Evolutionary conservation across 2,888 invertebrate genomes (phyloP), one percentile per base, ranked within the genome.

Genomic region (Myathropa florea): DNA sequence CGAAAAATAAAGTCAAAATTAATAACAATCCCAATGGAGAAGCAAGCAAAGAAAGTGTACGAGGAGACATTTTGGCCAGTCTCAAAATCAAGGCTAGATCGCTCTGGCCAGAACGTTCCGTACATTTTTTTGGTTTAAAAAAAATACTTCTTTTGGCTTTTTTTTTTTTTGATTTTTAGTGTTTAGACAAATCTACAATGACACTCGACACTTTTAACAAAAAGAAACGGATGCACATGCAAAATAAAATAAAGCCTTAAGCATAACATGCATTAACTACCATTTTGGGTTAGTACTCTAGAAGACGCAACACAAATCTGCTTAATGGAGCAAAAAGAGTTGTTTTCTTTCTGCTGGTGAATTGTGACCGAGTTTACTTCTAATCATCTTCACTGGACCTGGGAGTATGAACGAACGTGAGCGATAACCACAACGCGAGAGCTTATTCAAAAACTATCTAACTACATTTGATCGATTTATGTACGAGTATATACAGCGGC

Each of bases 121-220:
- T 46, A 14, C 1, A 30, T 55, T 61, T 33, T 53, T 28, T 71
- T 46, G n/a, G n/a, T 26, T 33, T 10, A 75, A 64, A 72, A 85
- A 88, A 72, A 88, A 88, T 89, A 90, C 89, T 89, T 91, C 89
- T 89, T 90, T 91, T 91, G 91, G 91, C 91, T 91, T 90, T 88
- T 76, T 91, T 90, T 88, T 76, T 79, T 84, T 71, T 83, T 6
- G 46, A 46, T 18, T 46, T 46, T 46, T 46, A 46, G 18, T 59
- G 9, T 86, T 72, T 59, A 57, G 60, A 79, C 76, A 81, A 76
- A 80, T 86, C 88, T 89, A 65, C 75, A 21, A 86, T 75, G 78
- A 86, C 46, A 70, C 30, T 77, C 28, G 70, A 77, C 86, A 83
- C 83, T 73, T 71, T 36, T 63, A 39, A 78, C 64, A 67, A 63